Evolutionary conservation across 2,113 vertebrate genomes (phyloP), one percentile per base, ranked within the genome.

Genomic region (Murina feae): DNA sequence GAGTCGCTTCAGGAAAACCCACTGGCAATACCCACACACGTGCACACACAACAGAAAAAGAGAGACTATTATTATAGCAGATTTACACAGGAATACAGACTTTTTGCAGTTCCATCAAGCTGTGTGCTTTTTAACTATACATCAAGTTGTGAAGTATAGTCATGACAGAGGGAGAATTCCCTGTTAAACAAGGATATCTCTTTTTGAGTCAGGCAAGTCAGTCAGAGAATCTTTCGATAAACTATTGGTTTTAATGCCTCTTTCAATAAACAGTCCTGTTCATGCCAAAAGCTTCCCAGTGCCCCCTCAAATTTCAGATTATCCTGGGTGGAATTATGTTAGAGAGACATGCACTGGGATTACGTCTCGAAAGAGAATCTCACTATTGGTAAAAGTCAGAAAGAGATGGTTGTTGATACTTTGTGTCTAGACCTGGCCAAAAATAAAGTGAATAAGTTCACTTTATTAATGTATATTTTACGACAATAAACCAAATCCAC

Each of bases 251-350:
- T 91, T 84, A 86, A 42, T 86, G 63, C 1, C 17, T 88, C 14
- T 94, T 66, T 89, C 49, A 94, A 78, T 78, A 88, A 93, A 20
- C 42, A 94, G 89, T 88, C 12, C 28, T 82, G 44, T 63, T 95
- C 72, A 79, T 75, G 53, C n/a, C 42, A 53, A 89, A 86, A 49
- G 9, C 79, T 91, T 86, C 11, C 44, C 30, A 30, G 37, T 60
- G 58, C 37, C 17, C 44, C 42, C 63, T 89, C 79, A 83, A 83
- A 83, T 47, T 72, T 89, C 69, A 83, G 30, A 66, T 58, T 69
- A 7, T 83, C 8, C 6, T 69, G 14, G 32, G 37, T 49, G 25
- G 21, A 86, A 80, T 93, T 84, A 71, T 9, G 20, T 66, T 37
- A 44, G 65, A 66, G 49, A 75, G 16, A 86, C 20, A 81, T 11